These are phyloP conservation scores for Cydia amplana DNA, from an alignment of 1,140 invertebrate species.

Conservation along the genomic window DNA sequence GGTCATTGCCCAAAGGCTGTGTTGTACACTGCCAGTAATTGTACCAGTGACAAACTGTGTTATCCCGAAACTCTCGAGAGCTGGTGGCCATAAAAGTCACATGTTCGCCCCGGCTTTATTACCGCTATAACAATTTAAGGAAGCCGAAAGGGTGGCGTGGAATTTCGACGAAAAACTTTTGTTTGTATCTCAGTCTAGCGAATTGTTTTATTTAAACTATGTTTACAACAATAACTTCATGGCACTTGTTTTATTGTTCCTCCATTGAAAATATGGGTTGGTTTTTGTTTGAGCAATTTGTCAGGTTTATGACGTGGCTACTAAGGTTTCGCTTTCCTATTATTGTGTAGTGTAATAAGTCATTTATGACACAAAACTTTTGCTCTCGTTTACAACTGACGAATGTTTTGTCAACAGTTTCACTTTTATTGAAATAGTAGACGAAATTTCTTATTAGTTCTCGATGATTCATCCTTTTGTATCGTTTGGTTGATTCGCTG, in stretches of 20 bases:
- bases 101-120: conserved; percentile 66
- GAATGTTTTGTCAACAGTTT: background rate
- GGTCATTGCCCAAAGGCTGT: conserved; percentile 42
- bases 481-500: background rate
- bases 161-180: conserved; percentile 73
- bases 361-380: conserved; percentile 49
- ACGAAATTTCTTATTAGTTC: background rate
- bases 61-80: conserved; percentile 49
- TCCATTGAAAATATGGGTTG: conserved; percentile 47
- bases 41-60: conserved; percentile 38
- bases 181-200: conserved; percentile 57
- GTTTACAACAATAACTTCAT: conserved; percentile 73
- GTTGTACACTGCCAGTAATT: conserved; percentile 34
- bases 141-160: conserved; percentile 69
- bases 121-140: conserved; percentile 76
- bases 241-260: conserved; percentile 65
- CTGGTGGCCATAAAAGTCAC: conserved; percentile 71
- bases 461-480: conserved; percentile 3
- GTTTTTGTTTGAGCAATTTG: conserved; percentile 61
- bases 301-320: conserved; percentile 52
- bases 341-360: conserved; percentile 42
- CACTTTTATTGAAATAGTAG: background rate
- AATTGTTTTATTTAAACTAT: conserved; percentile 77
- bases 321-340: conserved; percentile 55
- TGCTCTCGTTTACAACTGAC: conserved; percentile 49